Conservation (phyloP, 2,888 invertebrate species). For the Rugalucina vietnamica region DNA sequence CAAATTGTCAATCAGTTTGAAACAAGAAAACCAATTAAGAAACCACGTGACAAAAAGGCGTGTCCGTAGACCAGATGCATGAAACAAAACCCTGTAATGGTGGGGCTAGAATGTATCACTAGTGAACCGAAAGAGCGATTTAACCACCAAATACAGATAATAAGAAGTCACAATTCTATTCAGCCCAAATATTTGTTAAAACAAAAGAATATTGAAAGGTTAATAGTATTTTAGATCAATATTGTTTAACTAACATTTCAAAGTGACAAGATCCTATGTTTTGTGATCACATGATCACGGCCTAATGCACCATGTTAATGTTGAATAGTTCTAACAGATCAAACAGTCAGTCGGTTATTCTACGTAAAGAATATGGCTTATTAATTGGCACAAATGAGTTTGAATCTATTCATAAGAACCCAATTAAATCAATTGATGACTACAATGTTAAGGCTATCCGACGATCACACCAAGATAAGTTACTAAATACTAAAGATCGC, state of each 20-base stretch:
- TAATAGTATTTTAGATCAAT: background rate
- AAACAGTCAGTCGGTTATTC: background rate
- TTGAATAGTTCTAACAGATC: background rate
- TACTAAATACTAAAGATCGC: background rate
- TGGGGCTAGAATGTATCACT: background rate
- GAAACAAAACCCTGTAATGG: background rate
- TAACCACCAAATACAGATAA: background rate
- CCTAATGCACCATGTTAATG: constrained; percentile 1
- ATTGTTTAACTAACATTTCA: too few relatives aligned
- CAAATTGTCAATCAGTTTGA: background rate
- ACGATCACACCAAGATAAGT: background rate
- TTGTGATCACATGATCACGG: background rate
- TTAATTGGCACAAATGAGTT: constrained; percentile 12
- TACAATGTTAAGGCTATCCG: background rate
- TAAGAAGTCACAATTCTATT: background rate
- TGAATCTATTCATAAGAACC: background rate
- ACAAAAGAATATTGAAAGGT: background rate
- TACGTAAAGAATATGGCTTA: constrained; percentile 5
- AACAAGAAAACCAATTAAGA: background rate
- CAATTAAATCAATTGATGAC: background rate
- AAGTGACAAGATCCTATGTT: background rate
- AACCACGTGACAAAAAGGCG: background rate
- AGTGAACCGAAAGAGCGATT: background rate
- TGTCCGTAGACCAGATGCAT: background rate
- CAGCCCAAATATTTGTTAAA: background rate